Evolutionary conservation across 2,888 invertebrate species (phyloP), one percentile per base, ranked within the genome.

Genomic region (Saturnia pavonia): DNA sequence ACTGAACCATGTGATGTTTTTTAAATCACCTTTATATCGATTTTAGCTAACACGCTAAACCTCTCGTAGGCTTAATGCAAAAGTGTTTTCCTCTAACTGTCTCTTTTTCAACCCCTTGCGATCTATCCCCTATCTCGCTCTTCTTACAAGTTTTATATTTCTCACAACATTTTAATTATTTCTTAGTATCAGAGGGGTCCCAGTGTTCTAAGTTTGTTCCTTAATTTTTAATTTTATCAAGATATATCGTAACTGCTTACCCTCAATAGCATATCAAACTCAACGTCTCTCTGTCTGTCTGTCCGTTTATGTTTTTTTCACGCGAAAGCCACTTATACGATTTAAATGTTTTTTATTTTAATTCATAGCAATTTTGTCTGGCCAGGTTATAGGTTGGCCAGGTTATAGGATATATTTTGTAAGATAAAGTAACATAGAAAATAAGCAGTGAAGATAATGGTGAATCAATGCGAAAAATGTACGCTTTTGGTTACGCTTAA

Each of bases 51-150:
- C 51, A 67, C 70, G 51, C 22, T 54, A 70, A 70, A 67, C 67
- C 42, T 70, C 54, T 70, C 66, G 70, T 66, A 54, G 70, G 70
- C 70, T 70, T 70, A 70, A 70, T 19, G 65, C n/a, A n/a, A 65
- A 65, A 40, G 65, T 65, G 40, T 65, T 65, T 65, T 65, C 65
- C 65, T 65, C 65, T 65, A 40, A 7, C 63, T 34, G 16, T 63
- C 63, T 11, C n/a, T 40, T 40, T 65, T n/a, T 19, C 65, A 40
- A 19, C 12, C n/a, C 19, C 65, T 7, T 19, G 34, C 11, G n/a
- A 65, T 40, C 9, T n/a, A 65, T 65, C 9, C 11, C 40, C 40
- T 11, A 9, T 65, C 65, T 65, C 65, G 19, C 65, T 65, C 65
- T 65, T 40, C 40, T n/a, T 34, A 14, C 34, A 65, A n/a, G 16